These are phyloP conservation scores for Pelosia muscerda DNA, from an alignment of 2,888 invertebrate genomes.

Conservation along the genomic window DNA sequence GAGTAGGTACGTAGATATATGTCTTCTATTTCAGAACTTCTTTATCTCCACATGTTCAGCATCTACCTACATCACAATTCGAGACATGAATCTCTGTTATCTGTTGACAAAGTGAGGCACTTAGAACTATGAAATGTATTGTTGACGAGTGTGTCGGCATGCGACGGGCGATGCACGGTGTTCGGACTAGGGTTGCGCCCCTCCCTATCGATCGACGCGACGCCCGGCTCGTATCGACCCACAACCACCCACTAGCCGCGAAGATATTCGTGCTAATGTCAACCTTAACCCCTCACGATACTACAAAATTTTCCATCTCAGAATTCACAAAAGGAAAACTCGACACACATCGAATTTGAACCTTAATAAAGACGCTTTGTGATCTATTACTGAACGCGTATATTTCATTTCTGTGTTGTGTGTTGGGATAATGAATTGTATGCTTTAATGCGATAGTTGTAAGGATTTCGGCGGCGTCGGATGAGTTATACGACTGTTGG, in stretches of 20 bases:
- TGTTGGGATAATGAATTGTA: conserved; percentile 73
- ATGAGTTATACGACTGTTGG: conserved; percentile 66
- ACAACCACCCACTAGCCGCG: conserved; percentile 68
- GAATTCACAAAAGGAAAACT: conserved; percentile 40
- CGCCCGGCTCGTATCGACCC: conserved; percentile 80
- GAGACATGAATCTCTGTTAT: conserved; percentile 45
- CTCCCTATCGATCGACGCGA: conserved; percentile 79
- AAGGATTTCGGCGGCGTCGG: conserved; percentile 63
- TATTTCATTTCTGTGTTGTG: conserved; percentile 55
- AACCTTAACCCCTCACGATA: conserved; percentile 70
- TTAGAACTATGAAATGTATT: conserved; percentile 61
- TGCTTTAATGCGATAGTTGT: conserved; percentile 73
- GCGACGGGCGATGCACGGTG: conserved; percentile 66
- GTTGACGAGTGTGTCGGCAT: conserved; percentile 68
- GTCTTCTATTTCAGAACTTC: conserved; percentile 11
- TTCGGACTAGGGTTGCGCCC: conserved; percentile 58
- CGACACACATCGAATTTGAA: conserved; percentile 68
- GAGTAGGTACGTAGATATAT: not conserved
- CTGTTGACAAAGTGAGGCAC: conserved; percentile 56
- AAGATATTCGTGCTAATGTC: conserved; percentile 63
- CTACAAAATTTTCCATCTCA: conserved; percentile 54
- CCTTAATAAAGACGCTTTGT: conserved; percentile 73
- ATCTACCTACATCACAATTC: conserved; percentile 31
- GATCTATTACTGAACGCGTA: conserved; percentile 69
- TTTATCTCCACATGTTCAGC: conserved; percentile 14